These are phyloP conservation scores for Drosophila mauritiana DNA, from an alignment of 1,140 invertebrate species.

Conservation along the genomic window DNA sequence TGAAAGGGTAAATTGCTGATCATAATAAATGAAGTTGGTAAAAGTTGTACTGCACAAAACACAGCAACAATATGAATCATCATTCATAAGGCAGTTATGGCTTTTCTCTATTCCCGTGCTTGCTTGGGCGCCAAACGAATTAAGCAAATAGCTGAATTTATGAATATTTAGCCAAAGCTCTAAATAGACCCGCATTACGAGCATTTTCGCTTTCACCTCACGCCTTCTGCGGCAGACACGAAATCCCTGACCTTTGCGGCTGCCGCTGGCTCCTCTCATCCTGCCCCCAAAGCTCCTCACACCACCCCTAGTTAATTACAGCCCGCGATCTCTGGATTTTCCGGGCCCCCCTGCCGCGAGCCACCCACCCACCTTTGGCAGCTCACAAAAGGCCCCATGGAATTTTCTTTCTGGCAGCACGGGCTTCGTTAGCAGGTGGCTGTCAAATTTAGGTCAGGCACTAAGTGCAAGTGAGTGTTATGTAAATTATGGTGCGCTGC, in stretches of 20 bases:
- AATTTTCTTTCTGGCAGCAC: constrained; percentile 26
- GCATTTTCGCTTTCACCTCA: constrained; percentile 71
- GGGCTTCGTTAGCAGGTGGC: constrained; percentile 27
- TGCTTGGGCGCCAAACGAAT: constrained; percentile 24
- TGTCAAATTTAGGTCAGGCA: constrained; percentile 75
- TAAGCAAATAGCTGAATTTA: constrained; percentile 54
- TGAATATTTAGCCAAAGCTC: constrained; percentile 37
- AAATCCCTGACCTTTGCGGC: constrained; percentile 79
- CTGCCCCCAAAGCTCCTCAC: not conserved
- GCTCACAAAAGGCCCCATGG: constrained; percentile 28
- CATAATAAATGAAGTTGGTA: constrained; percentile 7
- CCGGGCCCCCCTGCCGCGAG: constrained; percentile 1
- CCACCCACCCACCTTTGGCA: not conserved
- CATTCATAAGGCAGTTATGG: constrained; percentile 22
- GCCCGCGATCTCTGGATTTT: constrained; percentile 29
- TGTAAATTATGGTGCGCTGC: constrained; percentile 68
- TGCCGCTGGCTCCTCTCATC: constrained; percentile 21
- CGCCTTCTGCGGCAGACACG: constrained; percentile 39
- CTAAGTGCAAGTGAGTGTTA: constrained; percentile 80
- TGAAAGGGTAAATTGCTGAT: constrained; percentile 3
- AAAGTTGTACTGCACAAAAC: not conserved
- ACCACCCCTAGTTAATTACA: constrained; percentile 64
- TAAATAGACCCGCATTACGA: constrained; percentile 13
- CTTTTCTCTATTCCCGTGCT: constrained; percentile 10
- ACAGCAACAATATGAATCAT: constrained; percentile 24